Base-by-base conservation (phyloP, 2,888 invertebrate species). In the Hemithea aestivaria region DNA sequence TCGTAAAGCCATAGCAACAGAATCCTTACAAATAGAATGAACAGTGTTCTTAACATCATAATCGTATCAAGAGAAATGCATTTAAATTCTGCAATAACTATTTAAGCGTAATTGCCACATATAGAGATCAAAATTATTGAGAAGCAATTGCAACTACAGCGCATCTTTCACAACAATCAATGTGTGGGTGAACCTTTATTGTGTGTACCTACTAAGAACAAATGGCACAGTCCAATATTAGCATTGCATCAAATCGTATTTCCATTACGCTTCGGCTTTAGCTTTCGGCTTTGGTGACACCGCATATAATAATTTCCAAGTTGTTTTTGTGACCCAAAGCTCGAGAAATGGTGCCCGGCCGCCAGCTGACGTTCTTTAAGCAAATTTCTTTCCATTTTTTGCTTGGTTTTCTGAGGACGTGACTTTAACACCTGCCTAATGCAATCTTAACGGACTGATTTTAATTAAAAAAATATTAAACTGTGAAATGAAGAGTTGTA, bases 281-380 rank as follows among this genome's bases (percentile, higher is more conserved):
- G n/a, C n/a, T n/a, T n/a, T n/a, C n/a, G n/a, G n/a, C 41, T 33
- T n/a, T 16, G 33, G 26, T 36, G 48, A 52, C 52, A 53, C 35
- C 24, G 43, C 40, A 43, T 34, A 36, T 49, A 56, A 58, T 61
- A 60, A 62, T 63, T 58, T 50, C 41, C 37, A 58, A 58, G 52
- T 61, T 55, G 57, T 62, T 62, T 66, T 62, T 56, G 58, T 53
- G 55, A 54, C 55, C 54, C 54, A 48, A 59, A 33, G 53, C 58
- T 57, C 39, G 53, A 40, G 36, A 53, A 59, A 59, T 58, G 54
- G 56, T 51, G 48, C 53, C 49, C 35, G 48, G 52, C 36, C 48
- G 45, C 54, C 60, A 66, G 62, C 65, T 63, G 67, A 52, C 60
- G 62, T 60, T 62, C 62, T 64, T 66, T 59, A 58, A 70, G 62